These are phyloP conservation scores for Pomacea canaliculata DNA, from an alignment of 2,888 invertebrate species.

Conservation along the genomic window DNA sequence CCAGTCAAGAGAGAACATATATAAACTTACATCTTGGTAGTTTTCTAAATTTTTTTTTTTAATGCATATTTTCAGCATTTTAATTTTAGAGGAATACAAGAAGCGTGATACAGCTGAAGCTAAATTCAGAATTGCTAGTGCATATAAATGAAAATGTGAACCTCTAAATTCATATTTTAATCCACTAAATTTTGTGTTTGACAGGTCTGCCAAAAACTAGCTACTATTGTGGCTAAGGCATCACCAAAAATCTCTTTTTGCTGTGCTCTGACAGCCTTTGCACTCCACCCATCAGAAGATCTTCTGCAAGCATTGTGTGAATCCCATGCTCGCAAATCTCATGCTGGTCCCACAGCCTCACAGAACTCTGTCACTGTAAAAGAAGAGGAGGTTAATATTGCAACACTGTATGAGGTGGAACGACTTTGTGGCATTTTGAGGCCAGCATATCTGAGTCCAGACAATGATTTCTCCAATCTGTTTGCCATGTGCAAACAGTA, in stretches of 20 bases:
- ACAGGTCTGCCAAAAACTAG: constrained; percentile 51
- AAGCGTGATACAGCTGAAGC: too few relatives aligned
- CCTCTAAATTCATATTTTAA: too few relatives aligned
- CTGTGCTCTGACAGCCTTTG: constrained; percentile 56
- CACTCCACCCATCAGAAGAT: constrained; percentile 47
- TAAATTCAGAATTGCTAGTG: too few relatives aligned
- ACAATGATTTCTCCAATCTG: constrained; percentile 47
- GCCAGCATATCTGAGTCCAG: constrained; percentile 57
- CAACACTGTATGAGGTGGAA: constrained; percentile 60
- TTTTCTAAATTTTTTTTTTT: too few relatives aligned
- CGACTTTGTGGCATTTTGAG: constrained; percentile 53
- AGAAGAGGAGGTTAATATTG: constrained; percentile 47
- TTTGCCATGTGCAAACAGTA: constrained; percentile 21
- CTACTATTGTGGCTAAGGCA: constrained; percentile 50
- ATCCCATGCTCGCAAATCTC: constrained; percentile 40
- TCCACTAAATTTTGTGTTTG: neutral
- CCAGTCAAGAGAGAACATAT: too few relatives aligned
- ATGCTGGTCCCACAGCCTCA: constrained; percentile 16
- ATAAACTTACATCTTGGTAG: too few relatives aligned
- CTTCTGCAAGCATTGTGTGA: constrained; percentile 45
- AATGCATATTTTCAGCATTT: too few relatives aligned
- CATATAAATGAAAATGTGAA: too few relatives aligned
- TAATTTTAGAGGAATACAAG: too few relatives aligned
- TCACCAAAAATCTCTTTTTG: constrained; percentile 51
- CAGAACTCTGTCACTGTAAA: constrained; percentile 33